phyloP scores from a whole-genome alignment of 2,113 vertebrate genomes.

The Cyanoderma ruficeps region DNA sequence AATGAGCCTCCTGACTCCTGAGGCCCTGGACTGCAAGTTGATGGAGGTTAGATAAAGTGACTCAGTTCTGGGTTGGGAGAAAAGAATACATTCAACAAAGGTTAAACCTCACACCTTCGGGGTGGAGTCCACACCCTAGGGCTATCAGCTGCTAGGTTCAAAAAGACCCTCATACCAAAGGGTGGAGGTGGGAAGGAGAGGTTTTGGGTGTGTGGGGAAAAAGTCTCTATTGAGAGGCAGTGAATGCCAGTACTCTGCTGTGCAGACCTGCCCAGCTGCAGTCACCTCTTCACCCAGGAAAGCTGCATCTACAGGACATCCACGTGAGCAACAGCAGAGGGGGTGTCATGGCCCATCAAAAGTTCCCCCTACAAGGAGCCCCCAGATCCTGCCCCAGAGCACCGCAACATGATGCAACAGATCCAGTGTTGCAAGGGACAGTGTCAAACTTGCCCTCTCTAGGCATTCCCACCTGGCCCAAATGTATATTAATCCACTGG shows the following conservation, averaged over 20 bases:
- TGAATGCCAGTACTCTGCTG: neutral
- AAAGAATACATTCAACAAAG: neutral
- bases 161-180: neutral
- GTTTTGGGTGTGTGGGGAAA: neutral
- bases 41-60: neutral
- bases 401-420: neutral
- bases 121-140: neutral
- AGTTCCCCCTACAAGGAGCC: neutral
- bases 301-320: neutral
- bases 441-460: neutral
- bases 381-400: neutral
- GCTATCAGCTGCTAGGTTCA: neutral
- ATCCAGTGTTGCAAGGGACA: neutral
- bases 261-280: neutral
- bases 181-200: no score
- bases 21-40: neutral
- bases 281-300: neutral
- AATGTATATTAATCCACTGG: neutral
- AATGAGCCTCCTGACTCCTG: neutral
- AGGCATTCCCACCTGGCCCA: neutral
- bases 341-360: neutral
- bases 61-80: neutral
- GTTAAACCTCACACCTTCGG: neutral
- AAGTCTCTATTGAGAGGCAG: neutral
- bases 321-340: rapidly evolving